phyloP scores from a whole-genome alignment of 92 coral and sea anemone genomes.

The Anthopleura xanthogrammica region DNA sequence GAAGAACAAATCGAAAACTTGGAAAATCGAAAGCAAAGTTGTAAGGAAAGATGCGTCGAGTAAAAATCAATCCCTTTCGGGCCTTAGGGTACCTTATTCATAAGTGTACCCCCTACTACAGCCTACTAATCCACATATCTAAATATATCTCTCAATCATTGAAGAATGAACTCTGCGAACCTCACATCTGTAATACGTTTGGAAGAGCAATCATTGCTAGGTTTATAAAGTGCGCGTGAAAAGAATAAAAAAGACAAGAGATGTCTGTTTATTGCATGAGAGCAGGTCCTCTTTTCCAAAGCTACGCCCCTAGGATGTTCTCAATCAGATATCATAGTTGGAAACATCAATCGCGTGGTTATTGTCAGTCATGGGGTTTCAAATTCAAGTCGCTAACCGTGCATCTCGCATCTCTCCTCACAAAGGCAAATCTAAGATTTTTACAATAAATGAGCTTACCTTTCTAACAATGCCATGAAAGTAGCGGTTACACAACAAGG shows the following conservation, averaged over 20 bases:
- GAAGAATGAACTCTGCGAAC: not conserved
- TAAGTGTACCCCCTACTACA: not conserved
- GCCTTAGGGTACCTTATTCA: not conserved
- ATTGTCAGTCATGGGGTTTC: not conserved
- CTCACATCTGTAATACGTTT: not conserved
- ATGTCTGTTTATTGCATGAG: not conserved
- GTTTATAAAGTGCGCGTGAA: no score
- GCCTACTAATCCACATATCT: not conserved
- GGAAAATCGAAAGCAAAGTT: not conserved
- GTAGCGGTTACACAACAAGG: constrained; percentile 61
- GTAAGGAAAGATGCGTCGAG: not conserved
- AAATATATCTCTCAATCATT: not conserved
- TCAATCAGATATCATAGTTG: not conserved
- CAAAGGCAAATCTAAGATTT: not conserved
- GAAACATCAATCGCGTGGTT: not conserved
- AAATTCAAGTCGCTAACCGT: not conserved
- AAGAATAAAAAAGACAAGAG: not conserved
- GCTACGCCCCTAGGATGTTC: not conserved
- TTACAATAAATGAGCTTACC: constrained; percentile 35
- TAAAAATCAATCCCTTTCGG: not conserved
- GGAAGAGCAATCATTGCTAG: not conserved
- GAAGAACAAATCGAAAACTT: not conserved
- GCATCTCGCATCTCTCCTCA: not conserved
- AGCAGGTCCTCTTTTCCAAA: not conserved
- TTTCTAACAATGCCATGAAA: constrained; percentile 52